These are phyloP conservation scores for Aldrovandia affinis DNA, from an alignment of 2,797 vertebrate genomes.

Conservation along the genomic window DNA sequence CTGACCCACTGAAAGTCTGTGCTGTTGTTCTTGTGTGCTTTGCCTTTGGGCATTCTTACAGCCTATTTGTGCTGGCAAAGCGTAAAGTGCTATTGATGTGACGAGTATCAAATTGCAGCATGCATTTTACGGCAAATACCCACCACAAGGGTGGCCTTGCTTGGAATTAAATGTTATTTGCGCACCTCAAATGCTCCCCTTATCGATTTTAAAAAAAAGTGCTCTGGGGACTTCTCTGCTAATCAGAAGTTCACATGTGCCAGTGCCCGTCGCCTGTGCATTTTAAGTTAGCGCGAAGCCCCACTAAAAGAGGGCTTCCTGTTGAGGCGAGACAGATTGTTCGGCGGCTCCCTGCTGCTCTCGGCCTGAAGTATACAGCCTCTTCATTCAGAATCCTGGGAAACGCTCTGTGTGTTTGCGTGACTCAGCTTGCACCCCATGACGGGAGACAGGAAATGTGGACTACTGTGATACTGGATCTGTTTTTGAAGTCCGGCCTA, in stretches of 20 bases:
- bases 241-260: not conserved
- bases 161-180: not conserved
- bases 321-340: not conserved
- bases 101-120: not conserved
- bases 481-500: conserved; percentile 6
- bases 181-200: not conserved
- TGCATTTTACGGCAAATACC: not conserved
- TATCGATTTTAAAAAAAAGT: not conserved
- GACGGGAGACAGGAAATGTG: not conserved
- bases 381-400: not conserved
- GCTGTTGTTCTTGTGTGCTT: not conserved
- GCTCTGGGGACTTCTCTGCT: not conserved
- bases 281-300: not conserved
- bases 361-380: not conserved
- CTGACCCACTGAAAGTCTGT: not conserved
- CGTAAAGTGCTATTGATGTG: not conserved
- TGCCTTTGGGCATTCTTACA: not conserved
- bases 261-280: too few relatives aligned
- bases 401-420: not conserved
- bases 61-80: not conserved
- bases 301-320: not conserved
- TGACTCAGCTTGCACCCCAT: not conserved
- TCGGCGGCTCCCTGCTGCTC: not conserved
- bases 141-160: not conserved
- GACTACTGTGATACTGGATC: not conserved